Evolutionary conservation across 2,113 vertebrate species (phyloP).

Genomic region (Balaenoptera acutorostrata): DNA sequence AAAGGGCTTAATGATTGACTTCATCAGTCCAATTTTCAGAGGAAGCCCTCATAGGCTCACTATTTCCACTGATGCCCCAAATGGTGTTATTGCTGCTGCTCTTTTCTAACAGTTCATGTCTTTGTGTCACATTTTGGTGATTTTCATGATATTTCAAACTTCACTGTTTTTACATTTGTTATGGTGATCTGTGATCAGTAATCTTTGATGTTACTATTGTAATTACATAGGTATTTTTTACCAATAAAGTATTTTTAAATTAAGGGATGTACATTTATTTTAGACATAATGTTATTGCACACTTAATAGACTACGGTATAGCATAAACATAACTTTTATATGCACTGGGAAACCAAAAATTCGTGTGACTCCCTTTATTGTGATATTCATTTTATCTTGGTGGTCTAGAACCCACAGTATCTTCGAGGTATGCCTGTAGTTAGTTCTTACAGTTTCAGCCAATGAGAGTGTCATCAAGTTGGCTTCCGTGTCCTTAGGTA

Average conservation of each 20-base stretch:
- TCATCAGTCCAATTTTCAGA: not conserved
- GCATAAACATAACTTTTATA: not conserved
- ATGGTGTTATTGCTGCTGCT: fast-evolving
- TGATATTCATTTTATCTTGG: not conserved
- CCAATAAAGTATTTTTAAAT: not conserved
- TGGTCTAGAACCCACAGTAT: not conserved
- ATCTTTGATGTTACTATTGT: not conserved
- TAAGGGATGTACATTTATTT: not conserved
- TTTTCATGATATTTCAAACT: not conserved
- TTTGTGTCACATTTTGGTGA: not conserved
- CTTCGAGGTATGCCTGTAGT: not conserved
- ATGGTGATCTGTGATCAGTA: not conserved
- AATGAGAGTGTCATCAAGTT: fast-evolving
- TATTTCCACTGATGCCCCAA: not conserved
- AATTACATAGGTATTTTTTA: not conserved
- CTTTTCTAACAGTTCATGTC: not conserved
- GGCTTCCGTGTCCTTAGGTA: not conserved
- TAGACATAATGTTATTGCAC: not conserved
- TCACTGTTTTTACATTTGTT: not conserved
- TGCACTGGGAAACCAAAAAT: not conserved
- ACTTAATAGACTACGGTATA: not conserved
- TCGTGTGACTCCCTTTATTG: not conserved
- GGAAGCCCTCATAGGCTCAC: not conserved
- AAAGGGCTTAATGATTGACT: not conserved
- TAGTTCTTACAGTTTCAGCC: not conserved